Base-by-base conservation (phyloP, 2,797 vertebrate species). In the Ctenopoma multispine region DNA sequence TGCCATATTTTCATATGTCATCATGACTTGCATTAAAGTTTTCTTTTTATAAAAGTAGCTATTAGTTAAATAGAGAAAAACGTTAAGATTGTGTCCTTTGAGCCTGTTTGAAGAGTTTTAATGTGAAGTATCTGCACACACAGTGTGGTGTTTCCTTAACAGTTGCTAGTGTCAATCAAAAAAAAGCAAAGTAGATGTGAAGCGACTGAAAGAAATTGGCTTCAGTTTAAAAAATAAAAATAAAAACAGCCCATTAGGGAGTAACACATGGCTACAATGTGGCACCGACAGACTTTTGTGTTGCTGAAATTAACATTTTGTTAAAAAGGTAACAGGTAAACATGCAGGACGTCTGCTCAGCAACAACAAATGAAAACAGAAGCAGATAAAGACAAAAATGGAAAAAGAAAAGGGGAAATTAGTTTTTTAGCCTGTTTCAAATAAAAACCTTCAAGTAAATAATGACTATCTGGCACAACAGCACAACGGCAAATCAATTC, bases 401-500 rank as follows among this genome's bases (percentile, higher is more conserved):
- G 7, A 17, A 31, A 47, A 7, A 4, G 6, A 10, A 46, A 9
- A 46, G 7, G 4, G 2, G 43, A 21, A 21, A 11, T 48, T 4
- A n/a, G 43, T 20, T 46, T 46, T 20, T 46, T 7, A 24, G 12
- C 14, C 7, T 4, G 7, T 49, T 49, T 24, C 48, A 50, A 24
- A 51, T 27, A 51, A 51, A 17, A 27, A 1, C 21, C 23, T 9
- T 27, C 2, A 10, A 17, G 17, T 18, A 53, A 44, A 51, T 4
- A n/a, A 29, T 23, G 4, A 15, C 18, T 10, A 10, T 54, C 31
- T 17, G 12, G 20, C 17, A 50, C 20, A 20, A 43, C 4, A 13
- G 14, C 27, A 29, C 27, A 34, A 34, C 4, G 21, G 13, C n/a
- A 24, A 1, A 44, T 59, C 73, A 76, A 82, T 27, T 24, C 65